These are phyloP conservation scores for Lophochroa leadbeateri DNA, from an alignment of 2,113 vertebrate species.

Conservation along the genomic window DNA sequence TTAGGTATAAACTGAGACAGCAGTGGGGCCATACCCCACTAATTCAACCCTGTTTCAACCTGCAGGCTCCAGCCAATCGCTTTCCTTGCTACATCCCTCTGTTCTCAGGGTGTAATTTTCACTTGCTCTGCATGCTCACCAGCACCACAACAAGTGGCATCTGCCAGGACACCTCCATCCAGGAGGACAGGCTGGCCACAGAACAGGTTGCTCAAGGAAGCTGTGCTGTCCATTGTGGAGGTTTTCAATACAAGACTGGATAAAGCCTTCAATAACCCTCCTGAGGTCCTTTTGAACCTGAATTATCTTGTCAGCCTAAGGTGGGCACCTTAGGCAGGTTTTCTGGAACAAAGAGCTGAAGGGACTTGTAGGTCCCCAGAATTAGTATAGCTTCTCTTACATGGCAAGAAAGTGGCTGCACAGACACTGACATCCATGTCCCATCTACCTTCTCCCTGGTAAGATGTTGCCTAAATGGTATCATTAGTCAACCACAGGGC, in stretches of 20 bases:
- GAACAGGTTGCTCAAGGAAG: neutral
- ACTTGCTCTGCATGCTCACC: neutral
- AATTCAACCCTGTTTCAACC: neutral
- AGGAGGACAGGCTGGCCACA: neutral
- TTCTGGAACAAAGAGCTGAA: neutral
- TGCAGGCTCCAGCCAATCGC: accelerated
- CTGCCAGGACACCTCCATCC: neutral
- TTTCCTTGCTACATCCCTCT: neutral
- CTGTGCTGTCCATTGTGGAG: neutral
- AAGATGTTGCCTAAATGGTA: neutral
- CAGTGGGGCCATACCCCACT: neutral
- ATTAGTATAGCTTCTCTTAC: neutral
- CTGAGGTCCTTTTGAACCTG: neutral
- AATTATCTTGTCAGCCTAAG: neutral
- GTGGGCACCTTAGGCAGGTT: neutral
- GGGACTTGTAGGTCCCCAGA: neutral
- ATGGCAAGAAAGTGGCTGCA: neutral
- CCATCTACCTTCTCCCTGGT: neutral
- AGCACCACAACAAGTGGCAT: neutral
- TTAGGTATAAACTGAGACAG: neutral
- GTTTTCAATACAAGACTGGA: neutral
- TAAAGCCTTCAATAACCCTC: neutral
- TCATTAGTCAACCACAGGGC: neutral
- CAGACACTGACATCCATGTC: neutral
- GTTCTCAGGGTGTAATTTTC: neutral